Conservation (phyloP, 2,113 vertebrate species). For the Colinus virginianus region DNA sequence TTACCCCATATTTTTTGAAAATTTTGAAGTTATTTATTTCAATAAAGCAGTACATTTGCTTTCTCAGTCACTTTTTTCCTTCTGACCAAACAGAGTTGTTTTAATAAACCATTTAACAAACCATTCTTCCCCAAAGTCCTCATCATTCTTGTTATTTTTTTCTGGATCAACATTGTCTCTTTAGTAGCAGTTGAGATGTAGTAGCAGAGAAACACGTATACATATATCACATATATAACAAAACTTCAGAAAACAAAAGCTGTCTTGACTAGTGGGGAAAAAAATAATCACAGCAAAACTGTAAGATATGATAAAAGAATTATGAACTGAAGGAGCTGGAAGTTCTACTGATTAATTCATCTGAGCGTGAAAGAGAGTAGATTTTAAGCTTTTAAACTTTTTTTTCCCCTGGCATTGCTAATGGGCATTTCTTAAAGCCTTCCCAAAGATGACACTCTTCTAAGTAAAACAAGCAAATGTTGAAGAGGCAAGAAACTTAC, state of each 20-base stretch:
- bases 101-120: neutral
- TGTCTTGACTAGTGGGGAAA: neutral
- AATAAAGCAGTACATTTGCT: neutral
- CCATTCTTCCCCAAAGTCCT: neutral
- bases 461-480: neutral
- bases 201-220: neutral
- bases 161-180: neutral
- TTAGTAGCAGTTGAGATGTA: rapidly evolving
- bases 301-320: neutral
- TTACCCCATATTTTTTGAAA: neutral
- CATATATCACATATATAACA: neutral
- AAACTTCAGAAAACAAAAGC: neutral
- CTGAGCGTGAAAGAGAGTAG: neutral
- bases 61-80: neutral
- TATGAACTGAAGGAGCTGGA: neutral
- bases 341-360: neutral
- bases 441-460: neutral
- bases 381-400: conserved; percentile 11
- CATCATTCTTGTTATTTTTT: neutral
- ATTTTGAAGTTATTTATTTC: neutral
- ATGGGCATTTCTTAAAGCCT: neutral
- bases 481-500: neutral
- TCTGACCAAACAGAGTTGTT: neutral
- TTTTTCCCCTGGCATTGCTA: neutral
- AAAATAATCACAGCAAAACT: neutral